phyloP scores from a whole-genome alignment of 2,113 vertebrate species.

The Saimiri boliviensis region DNA sequence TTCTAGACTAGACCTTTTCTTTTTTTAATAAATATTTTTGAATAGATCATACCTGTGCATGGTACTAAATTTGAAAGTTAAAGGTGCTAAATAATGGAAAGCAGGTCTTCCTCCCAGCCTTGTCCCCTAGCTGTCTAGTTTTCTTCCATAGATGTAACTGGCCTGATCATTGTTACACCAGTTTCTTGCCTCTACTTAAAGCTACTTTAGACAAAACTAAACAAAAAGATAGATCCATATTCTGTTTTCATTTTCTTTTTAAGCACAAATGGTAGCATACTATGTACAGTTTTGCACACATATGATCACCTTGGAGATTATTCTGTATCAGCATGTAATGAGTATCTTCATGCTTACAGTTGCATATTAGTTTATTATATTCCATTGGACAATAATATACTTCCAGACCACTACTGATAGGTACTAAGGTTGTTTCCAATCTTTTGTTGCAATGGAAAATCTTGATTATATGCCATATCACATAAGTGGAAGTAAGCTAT shows the following conservation, averaged over 20 bases:
- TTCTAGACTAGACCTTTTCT: neutral
- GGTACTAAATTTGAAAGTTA: slow-evolving; percentile 23
- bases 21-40: neutral
- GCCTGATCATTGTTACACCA: neutral
- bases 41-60: neutral
- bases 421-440: neutral
- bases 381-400: neutral
- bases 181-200: neutral
- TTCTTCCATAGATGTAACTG: neutral
- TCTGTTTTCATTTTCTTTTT: slow-evolving; percentile 13
- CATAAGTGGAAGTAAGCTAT: neutral
- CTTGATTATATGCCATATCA: neutral
- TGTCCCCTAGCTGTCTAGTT: neutral
- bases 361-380: neutral
- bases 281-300: neutral
- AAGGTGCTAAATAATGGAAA: neutral
- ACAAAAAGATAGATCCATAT: neutral
- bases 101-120: neutral
- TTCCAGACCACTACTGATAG: neutral
- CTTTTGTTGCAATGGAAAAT: slow-evolving; percentile 3
- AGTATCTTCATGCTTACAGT: neutral
- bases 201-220: slow-evolving; percentile 45
- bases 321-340: neutral
- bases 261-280: neutral
- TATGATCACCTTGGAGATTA: neutral